Evolutionary conservation across 2,113 vertebrate genomes (phyloP), one percentile per base, ranked within the genome.

Genomic region (Melanerpes aurifrons): DNA sequence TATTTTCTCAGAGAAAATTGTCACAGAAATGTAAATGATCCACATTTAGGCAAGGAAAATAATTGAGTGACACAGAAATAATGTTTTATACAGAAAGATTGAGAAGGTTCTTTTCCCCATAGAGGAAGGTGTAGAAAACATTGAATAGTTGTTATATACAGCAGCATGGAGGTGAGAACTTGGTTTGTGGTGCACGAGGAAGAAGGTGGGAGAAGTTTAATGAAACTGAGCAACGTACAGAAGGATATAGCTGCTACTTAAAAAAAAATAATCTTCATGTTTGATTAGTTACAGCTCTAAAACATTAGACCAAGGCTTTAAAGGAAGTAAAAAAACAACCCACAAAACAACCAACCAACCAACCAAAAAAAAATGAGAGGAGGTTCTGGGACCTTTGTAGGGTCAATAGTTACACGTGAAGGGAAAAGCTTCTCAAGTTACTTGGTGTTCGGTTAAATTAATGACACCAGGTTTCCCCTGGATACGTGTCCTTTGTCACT

Each of bases 391-490:
- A 43, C 61, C 57, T 86, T 63, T 75, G 32, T 18, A 13, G 59
- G 43, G 69, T 74, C 72, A 71, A 0, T 22, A 59, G 48, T 50
- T 80, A 29, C 3, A 24, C 0, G 0, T 18, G 37, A 25, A 74
- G 32, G 68, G 69, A 71, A 77, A 86, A 91, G 32, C 53, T 68
- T 67, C 93, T 96, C 64, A 56, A 18, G 54, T 91, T 95, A 74
- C 90, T 74, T 0, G 1, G 12, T 29, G 45, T 67, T 87, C 62
- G 70, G 63, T 35, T 29, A 66, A 35, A 82, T 7, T 59, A 85
- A 76, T 28, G 68, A 89, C 73, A 57, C 29, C 2, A 4, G 1
- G 0, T 87, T 94, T 87, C 35, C 56, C 89, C 68, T 73, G 32
- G 47, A 50, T 66, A 69, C 0, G 1, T 59, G 67, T 89, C 75